Evolutionary conservation across 2,113 vertebrate species (phyloP).

Genomic region (Perognathus longimembris): DNA sequence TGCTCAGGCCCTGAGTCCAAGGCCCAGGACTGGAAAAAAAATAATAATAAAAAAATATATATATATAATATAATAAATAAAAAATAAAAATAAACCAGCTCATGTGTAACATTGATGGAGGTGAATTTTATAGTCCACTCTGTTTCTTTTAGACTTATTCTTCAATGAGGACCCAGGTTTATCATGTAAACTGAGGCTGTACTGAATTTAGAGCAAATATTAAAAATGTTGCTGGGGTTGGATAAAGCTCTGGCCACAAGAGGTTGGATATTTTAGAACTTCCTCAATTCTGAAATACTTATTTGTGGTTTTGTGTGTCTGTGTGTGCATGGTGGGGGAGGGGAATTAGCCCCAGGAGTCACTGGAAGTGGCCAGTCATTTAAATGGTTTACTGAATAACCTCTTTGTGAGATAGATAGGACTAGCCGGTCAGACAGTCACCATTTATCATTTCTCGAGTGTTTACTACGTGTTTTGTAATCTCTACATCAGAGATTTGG

Average conservation of each 20-base stretch:
- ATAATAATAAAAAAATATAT: too few relatives aligned
- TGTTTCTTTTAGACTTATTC: background rate
- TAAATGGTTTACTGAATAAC: background rate
- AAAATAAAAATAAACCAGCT: constrained; percentile 2
- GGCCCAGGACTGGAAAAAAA: too few relatives aligned
- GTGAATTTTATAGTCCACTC: too few relatives aligned
- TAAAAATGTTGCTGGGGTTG: background rate
- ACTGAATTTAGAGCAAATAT: background rate
- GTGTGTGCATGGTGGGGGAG: background rate
- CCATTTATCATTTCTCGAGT: background rate
- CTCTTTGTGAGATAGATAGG: background rate
- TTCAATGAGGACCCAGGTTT: background rate
- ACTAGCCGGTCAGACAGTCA: background rate
- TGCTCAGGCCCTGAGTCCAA: too few relatives aligned
- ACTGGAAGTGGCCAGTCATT: background rate
- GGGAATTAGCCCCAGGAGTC: background rate
- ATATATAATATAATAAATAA: too few relatives aligned
- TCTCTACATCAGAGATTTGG: background rate
- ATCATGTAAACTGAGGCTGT: background rate
- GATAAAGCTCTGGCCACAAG: background rate
- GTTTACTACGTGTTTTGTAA: background rate
- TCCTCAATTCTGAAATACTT: background rate
- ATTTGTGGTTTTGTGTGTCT: background rate
- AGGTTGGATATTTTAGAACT: background rate
- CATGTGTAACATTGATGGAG: background rate